A percentile compares a stretch with the other conserved stretches of the same genome.
These are phyloP conservation scores for Myotis davidii DNA, from an alignment of 2,113 vertebrate genomes.

Conservation along the genomic window DNA sequence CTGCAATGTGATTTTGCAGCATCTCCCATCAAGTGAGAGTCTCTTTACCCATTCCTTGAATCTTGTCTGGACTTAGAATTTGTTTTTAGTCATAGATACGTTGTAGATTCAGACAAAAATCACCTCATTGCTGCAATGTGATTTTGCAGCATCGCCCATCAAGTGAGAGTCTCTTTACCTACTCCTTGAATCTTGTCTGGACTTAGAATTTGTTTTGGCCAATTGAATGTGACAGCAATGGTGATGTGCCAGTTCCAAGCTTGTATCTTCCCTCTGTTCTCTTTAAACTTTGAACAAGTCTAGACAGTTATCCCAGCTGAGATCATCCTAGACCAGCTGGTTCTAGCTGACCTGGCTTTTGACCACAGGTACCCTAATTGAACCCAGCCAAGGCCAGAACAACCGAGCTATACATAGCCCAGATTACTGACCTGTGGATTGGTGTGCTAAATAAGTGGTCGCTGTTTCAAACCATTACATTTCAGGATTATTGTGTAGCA, in stretches of 20 bases:
- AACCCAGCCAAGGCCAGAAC: neutral
- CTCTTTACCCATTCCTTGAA: neutral
- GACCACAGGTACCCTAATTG: neutral
- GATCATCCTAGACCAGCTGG: neutral
- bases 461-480: neutral
- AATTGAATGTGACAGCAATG: neutral
- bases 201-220: slow-evolving; percentile 12
- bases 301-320: slow-evolving; percentile 45
- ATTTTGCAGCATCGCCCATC: neutral
- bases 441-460: neutral
- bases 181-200: neutral
- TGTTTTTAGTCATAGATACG: neutral
- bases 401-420: neutral
- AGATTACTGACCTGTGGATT: neutral
- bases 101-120: neutral
- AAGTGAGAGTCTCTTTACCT: neutral
- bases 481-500: neutral
- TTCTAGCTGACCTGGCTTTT: slow-evolving; percentile 23
- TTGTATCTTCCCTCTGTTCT: neutral
- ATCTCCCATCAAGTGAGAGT: neutral
- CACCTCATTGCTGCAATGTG: neutral
- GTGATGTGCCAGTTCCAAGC: neutral
- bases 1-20: neutral
- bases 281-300: slow-evolving; percentile 31
- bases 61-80: neutral